These are phyloP conservation scores for Gephyroberyx darwinii DNA, from an alignment of 2,797 vertebrate species.

Conservation along the genomic window DNA sequence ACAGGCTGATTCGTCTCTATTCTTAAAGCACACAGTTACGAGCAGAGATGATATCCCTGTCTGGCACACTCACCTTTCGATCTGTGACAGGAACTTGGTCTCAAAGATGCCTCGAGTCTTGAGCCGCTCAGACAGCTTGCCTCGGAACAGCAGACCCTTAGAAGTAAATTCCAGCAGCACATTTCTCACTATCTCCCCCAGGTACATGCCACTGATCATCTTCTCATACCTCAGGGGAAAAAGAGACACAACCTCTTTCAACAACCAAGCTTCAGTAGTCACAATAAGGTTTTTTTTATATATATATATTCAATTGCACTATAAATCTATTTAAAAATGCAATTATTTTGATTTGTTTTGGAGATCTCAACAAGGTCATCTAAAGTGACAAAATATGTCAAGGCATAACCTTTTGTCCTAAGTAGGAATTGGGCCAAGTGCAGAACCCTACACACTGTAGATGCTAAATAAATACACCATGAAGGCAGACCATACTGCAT, in stretches of 20 bases:
- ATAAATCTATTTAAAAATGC: too few relatives aligned
- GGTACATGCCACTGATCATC: conserved; percentile 99
- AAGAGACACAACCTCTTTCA: conserved; percentile 18
- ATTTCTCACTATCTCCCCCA: conserved; percentile 93
- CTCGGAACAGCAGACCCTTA: conserved; percentile 91
- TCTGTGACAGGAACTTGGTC: conserved; percentile 97
- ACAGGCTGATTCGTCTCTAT: background rate
- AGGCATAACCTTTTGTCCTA: too few relatives aligned
- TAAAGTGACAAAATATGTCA: too few relatives aligned
- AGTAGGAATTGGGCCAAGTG: too few relatives aligned
- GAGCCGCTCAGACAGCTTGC: conserved; percentile 90
- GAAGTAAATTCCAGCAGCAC: conserved; percentile 92
- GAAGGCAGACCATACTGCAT: too few relatives aligned
- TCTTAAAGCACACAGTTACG: background rate
- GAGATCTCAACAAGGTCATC: too few relatives aligned
- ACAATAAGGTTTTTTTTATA: too few relatives aligned
- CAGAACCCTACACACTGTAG: too few relatives aligned
- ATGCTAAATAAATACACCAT: too few relatives aligned
- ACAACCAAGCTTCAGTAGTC: background rate
- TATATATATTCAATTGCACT: too few relatives aligned
- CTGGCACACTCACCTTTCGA: conserved; percentile 87
- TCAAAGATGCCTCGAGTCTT: conserved; percentile 95
- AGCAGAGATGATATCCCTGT: background rate
- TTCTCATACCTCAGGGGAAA: conserved; percentile 88
- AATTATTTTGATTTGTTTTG: too few relatives aligned